These are phyloP conservation scores for Sus cebifrons DNA, from an alignment of 2,797 vertebrate genomes.

Conservation along the genomic window DNA sequence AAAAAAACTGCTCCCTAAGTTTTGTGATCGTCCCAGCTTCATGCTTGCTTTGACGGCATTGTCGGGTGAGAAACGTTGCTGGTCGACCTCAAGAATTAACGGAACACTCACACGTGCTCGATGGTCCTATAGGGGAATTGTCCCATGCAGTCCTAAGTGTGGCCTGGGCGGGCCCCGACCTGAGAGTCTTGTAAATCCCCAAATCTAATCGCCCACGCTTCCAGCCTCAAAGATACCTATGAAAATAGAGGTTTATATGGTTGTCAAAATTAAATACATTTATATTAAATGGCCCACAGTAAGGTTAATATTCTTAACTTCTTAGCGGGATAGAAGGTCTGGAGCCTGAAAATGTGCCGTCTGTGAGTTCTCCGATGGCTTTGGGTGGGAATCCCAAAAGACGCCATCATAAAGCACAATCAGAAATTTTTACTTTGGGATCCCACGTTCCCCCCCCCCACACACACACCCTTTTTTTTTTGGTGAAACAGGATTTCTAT, in stretches of 20 bases:
- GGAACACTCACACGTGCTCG: fast-evolving
- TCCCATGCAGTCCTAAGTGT: background rate
- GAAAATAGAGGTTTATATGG: background rate
- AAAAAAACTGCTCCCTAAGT: background rate
- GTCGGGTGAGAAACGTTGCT: background rate
- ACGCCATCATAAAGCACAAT: background rate
- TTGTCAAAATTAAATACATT: background rate
- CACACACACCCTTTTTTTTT: background rate
- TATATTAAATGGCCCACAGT: background rate
- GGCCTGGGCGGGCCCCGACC: background rate
- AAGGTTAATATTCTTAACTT: background rate
- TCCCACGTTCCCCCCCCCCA: background rate
- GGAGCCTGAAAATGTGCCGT: background rate
- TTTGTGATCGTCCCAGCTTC: background rate
- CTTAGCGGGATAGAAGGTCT: background rate
- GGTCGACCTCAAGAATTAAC: background rate
- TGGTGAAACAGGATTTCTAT: background rate
- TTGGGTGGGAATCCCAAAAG: conserved; percentile 9
- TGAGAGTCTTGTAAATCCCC: background rate
- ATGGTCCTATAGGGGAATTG: background rate
- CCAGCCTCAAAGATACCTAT: background rate
- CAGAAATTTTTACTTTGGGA: background rate
- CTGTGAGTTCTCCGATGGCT: background rate
- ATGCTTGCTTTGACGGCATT: background rate
- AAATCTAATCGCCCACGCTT: background rate